A percentile compares a stretch with the other conserved stretches of the same genome.
These are phyloP conservation scores for Lycaon pictus DNA, from an alignment of 2,113 vertebrate species.

Conservation along the genomic window DNA sequence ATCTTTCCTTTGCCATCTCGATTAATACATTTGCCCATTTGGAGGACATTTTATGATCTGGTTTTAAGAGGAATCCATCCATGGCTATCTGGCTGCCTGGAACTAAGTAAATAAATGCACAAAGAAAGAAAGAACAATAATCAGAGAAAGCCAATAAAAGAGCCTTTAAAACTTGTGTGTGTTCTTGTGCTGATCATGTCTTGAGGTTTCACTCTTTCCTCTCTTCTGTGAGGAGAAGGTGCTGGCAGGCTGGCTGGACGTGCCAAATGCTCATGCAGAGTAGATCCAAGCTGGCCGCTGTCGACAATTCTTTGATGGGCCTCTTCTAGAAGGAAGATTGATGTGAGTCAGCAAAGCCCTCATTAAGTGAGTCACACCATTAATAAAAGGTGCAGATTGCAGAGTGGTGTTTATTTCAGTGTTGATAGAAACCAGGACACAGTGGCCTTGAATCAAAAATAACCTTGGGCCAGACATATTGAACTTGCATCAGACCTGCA, in stretches of 20 bases:
- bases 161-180: not conserved
- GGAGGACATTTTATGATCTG: slow-evolving; percentile 47
- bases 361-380: slow-evolving; percentile 72
- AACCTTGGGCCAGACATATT: not conserved
- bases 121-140: not conserved
- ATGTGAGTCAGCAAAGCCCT: slow-evolving; percentile 72
- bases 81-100: not conserved
- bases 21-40: slow-evolving; percentile 15
- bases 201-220: not conserved
- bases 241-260: not conserved
- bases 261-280: slow-evolving; percentile 21
- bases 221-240: not conserved
- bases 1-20: slow-evolving; percentile 47
- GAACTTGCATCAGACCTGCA: slow-evolving; percentile 48
- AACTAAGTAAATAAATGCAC: not conserved
- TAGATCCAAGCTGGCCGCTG: slow-evolving; percentile 70
- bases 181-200: slow-evolving; percentile 50
- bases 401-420: slow-evolving; percentile 74
- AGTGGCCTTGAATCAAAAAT: not conserved
- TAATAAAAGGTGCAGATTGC: slow-evolving; percentile 73
- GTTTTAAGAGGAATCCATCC: slow-evolving; percentile 63
- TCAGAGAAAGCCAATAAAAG: slow-evolving; percentile 45
- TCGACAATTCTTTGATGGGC: slow-evolving; percentile 55
- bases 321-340: slow-evolving; percentile 72
- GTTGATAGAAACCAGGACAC: slow-evolving; percentile 73